phyloP scores from a whole-genome alignment of 2,113 vertebrate genomes.

The Tauraco erythrolophus region DNA sequence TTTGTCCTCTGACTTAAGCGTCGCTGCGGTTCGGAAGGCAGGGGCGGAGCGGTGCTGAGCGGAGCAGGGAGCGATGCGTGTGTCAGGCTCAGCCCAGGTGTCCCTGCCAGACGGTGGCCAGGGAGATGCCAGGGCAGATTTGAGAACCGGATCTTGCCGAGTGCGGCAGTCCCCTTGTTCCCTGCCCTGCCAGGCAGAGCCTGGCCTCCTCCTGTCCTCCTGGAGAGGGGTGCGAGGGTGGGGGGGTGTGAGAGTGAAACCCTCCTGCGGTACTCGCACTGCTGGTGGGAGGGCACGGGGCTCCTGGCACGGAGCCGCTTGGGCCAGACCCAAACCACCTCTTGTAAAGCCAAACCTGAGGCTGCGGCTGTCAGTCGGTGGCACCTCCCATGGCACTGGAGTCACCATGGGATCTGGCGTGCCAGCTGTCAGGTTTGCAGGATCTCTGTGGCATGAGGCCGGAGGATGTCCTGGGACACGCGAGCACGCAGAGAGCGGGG shows the following conservation, averaged over 20 bases:
- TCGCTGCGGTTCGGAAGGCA: background rate
- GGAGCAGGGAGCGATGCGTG: background rate
- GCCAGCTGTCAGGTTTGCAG: background rate
- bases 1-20: background rate
- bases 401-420: background rate
- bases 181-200: background rate
- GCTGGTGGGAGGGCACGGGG: background rate
- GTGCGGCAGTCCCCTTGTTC: background rate
- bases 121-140: background rate
- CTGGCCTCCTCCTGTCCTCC: too few species aligned
- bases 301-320: background rate
- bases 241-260: too few species aligned
- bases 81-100: background rate
- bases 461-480: accelerated
- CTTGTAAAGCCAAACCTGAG: background rate
- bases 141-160: background rate
- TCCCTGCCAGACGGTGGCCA: background rate
- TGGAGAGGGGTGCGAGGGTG: background rate
- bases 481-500: too few species aligned
- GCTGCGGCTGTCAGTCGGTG: background rate
- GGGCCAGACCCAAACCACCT: background rate
- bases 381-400: background rate
- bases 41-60: background rate
- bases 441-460: background rate
- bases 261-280: background rate